Evolutionary conservation across 2,113 vertebrate genomes (phyloP), one percentile per base, ranked within the genome.

Genomic region (Todiramphus chloris): DNA sequence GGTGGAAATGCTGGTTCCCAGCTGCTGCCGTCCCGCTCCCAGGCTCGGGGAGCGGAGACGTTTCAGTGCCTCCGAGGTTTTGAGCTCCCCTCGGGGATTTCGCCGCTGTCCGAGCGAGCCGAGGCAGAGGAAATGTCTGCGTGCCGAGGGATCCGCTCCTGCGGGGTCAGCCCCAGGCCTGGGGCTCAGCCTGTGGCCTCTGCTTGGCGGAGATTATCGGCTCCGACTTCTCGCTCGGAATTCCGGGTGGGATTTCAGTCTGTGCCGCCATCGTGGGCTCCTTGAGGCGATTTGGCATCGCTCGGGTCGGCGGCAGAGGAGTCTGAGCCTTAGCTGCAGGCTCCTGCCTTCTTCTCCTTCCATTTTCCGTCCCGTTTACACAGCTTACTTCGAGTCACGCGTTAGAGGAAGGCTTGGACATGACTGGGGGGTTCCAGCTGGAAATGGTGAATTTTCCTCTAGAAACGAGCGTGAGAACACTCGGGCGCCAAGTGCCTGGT

Each of bases 201-300:
- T 44, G 51, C 72, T 55, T 1, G 5, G 43, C 1, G 0, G 6
- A 7, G 55, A 1, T 13, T 4, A 51, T 4, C 2, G 0, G 6
- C 35, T 28, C 56, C 3, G n/a, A 6, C n/a, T 63, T n/a, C 24
- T 33, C 8, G 3, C 28, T n/a, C 23, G 77, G 48, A 27, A 37
- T 12, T 24, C 21, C 2, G 43, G 17, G 1, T 2, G 68, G 43
- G 48, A 20, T 53, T 72, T 48, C 4, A 1, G 51, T 2, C 15
- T 3, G 23, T 15, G 62, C n/a, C 6, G 1, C 2, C 13, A 18
- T 10, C 21, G 0, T 1, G n/a, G 2, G 50, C 43, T 46, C 44
- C 41, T 2, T 16, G 28, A 13, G 14, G 66, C 44, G 10, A 11
- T 46, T 43, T 27, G 16, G 15, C 50, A 30, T 5, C 62, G 0